Base-by-base conservation (phyloP, 2,113 vertebrate genomes). In the Columba janthina region DNA sequence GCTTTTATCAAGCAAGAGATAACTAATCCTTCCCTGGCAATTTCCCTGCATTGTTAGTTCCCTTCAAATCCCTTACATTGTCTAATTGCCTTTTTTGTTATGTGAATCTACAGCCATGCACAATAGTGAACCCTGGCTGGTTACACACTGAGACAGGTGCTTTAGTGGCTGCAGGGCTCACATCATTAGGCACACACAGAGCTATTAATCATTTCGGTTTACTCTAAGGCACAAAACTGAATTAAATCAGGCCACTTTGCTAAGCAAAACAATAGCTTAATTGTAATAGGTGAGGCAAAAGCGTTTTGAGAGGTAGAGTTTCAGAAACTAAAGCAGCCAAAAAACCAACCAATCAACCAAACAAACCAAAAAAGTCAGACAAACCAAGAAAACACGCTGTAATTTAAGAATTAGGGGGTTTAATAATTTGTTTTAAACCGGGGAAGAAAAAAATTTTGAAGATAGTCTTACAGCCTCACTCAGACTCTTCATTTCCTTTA, bases 71-170 rank as follows among this genome's bases (percentile, higher is more conserved):
- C 71, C 70, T 65, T 92, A 90, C 91, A 26, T 75, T 95, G 94
- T 93, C 93, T 97, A 97, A 98, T 96, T 97, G 95, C 93, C 62
- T 89, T 58, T 81, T 94, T 95, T 97, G 95, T 95, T 96, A 94
- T 62, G 90, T 58, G 95, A 91, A 95, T 95, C 94, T 97, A 89
- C 86, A 96, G 85, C 88, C 93, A 94, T 17, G 89, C 69, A 85
- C 87, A 79, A 58, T 46, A 51, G 88, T 38, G 75, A 96, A 32
- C 38, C 26, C 42, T 54, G 76, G 79, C 88, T 90, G 62, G 82
- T 83, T 75, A 50, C 64, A 44, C 84, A 88, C 75, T 62, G 89
- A 88, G 95, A 86, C 90, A 94, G 95, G 97, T 97, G 95, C 96
- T 95, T 84, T 77, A 31, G 65, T 78, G 58, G 69, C 70, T 93